Conservation (phyloP, 2,113 vertebrate species). For the Spilogale gracilis region DNA sequence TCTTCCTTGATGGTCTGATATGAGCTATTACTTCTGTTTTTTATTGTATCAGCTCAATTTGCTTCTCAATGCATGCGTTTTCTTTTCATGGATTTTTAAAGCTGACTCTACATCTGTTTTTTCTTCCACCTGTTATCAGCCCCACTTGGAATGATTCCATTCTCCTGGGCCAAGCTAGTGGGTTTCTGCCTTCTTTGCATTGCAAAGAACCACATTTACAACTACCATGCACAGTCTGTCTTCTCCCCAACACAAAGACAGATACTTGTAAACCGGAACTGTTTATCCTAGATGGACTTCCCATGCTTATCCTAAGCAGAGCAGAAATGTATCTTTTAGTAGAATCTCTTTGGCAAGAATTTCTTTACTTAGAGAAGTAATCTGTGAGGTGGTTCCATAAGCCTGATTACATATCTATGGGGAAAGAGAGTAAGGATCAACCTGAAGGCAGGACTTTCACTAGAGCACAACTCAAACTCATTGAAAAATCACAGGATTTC, state of each 20-base stretch:
- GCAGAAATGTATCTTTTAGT: background rate
- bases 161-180: fast-evolving
- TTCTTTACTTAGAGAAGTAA: background rate
- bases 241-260: background rate
- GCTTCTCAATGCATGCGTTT: background rate
- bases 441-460: background rate
- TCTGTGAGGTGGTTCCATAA: background rate
- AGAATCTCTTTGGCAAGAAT: background rate
- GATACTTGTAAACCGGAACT: background rate
- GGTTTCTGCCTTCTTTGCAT: background rate
- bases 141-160: background rate
- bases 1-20: background rate
- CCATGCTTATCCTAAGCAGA: background rate
- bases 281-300: background rate
- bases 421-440: too few relatives aligned
- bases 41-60: background rate
- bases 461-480: fast-evolving
- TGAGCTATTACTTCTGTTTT: background rate
- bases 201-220: background rate
- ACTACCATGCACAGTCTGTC: fast-evolving
- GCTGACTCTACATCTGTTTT: background rate
- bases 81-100: background rate
- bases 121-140: background rate
- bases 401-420: background rate
- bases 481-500: too few relatives aligned